A percentile compares a stretch with the other conserved stretches of the same genome.
Conservation (phyloP, 2,888 invertebrate genomes). For the Parnassius apollo region DNA sequence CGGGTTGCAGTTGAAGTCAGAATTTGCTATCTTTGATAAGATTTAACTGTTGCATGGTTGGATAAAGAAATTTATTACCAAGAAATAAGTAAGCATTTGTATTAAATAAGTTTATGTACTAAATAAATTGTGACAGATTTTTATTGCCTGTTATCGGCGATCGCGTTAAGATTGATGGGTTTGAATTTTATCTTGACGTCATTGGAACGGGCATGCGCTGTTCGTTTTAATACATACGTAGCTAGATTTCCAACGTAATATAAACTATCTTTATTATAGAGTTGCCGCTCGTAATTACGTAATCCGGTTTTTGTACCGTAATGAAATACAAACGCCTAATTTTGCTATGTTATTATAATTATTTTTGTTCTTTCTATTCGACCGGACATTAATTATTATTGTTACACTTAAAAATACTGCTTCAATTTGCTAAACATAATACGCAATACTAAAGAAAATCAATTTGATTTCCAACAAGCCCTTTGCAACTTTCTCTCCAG, state of each 20-base stretch:
- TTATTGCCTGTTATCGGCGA: constrained; percentile 35
- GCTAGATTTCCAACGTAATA: constrained; percentile 18
- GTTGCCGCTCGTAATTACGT: constrained; percentile 1
- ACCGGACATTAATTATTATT: too few species aligned
- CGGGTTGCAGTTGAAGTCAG: background rate
- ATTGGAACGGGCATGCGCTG: constrained; percentile 16
- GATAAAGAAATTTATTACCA: background rate
- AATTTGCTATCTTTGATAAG: background rate
- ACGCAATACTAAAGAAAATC: too few species aligned
- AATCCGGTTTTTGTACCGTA: constrained; percentile 8
- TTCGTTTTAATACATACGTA: constrained; percentile 3
- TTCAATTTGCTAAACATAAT: too few species aligned
- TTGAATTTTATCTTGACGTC: constrained; percentile 36
- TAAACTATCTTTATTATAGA: constrained; percentile 1
- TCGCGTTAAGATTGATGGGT: constrained; percentile 35
- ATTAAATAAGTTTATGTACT: constrained; percentile 1
- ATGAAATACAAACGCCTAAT: constrained; percentile 6
- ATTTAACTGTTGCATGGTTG: background rate
- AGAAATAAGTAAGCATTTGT: background rate
- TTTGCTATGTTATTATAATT: background rate
- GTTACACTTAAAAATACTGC: too few species aligned
- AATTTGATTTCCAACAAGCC: too few species aligned
- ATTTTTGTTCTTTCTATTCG: too few species aligned
- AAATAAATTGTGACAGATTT: constrained; percentile 34
- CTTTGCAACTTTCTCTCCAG: too few species aligned